Percentiles rank a stretch among this genome's conserved stretches.
phyloP scores from a whole-genome alignment of 2,888 invertebrate genomes.

The Dryococelus australis region DNA sequence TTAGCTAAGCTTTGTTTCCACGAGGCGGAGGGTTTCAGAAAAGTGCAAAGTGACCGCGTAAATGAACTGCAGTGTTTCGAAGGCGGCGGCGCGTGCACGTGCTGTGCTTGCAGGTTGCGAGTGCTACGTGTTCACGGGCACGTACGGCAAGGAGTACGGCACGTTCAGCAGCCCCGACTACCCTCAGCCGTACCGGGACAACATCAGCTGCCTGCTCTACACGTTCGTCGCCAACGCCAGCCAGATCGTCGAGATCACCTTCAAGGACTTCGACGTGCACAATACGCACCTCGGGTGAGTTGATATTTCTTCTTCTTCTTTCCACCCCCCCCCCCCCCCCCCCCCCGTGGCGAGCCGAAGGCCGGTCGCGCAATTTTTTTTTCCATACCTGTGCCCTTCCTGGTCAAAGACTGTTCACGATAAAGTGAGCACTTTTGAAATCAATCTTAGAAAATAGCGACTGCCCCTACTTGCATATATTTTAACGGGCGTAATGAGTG shows the following conservation, averaged over 20 bases:
- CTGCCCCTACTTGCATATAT: too few species aligned
- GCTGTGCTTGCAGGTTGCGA: slow-evolving; percentile 74
- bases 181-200: slow-evolving; percentile 76
- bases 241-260: slow-evolving; percentile 83
- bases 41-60: too few species aligned
- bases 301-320: slow-evolving; percentile 39
- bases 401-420: too few species aligned
- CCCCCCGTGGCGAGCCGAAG: too few species aligned
- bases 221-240: slow-evolving; percentile 80
- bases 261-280: slow-evolving; percentile 80
- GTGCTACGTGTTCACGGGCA: slow-evolving; percentile 82
- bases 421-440: too few species aligned
- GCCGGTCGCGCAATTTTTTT: too few species aligned
- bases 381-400: too few species aligned
- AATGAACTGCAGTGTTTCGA: not conserved
- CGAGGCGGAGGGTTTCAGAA: too few species aligned
- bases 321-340: too few species aligned
- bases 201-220: slow-evolving; percentile 83
- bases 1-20: too few species aligned
- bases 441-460: too few species aligned
- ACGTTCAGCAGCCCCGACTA: slow-evolving; percentile 86
- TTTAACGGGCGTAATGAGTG: too few species aligned
- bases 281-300: slow-evolving; percentile 74
- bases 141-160: slow-evolving; percentile 79
- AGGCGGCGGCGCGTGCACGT: not conserved